phyloP scores from a whole-genome alignment of 2,888 invertebrate species.

The Trileptium ribeirensis region DNA sequence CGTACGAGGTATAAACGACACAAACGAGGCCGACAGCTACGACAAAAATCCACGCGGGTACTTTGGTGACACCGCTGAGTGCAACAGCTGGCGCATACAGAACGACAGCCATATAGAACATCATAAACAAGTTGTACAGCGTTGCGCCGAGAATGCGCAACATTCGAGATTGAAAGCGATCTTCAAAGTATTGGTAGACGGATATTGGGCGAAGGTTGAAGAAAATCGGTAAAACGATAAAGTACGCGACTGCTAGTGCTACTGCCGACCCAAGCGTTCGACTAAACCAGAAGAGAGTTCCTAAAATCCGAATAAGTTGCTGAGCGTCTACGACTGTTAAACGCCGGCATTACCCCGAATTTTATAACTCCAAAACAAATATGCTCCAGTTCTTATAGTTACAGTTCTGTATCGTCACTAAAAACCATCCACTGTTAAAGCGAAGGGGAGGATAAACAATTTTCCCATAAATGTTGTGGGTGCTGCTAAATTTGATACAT shows the following conservation, averaged over 20 bases:
- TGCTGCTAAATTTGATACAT: too few relatives aligned
- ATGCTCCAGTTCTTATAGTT: too few relatives aligned
- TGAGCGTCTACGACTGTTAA: too few relatives aligned
- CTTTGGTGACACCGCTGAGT: slow-evolving; percentile 19
- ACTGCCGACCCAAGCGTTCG: not conserved
- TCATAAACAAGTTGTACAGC: slow-evolving; percentile 19
- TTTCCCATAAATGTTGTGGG: too few relatives aligned
- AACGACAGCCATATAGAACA: slow-evolving; percentile 28
- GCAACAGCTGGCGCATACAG: slow-evolving; percentile 27
- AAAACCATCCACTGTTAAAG: too few relatives aligned
- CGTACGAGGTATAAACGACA: slow-evolving; percentile 37
- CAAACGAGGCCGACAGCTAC: slow-evolving; percentile 32
- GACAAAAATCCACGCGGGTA: slow-evolving; percentile 6
- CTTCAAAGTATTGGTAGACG: slow-evolving; percentile 29
- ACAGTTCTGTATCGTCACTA: too few relatives aligned
- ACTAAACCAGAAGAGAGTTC: not conserved
- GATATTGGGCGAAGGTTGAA: slow-evolving; percentile 12
- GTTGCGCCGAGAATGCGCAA: slow-evolving; percentile 16
- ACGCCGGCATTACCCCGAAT: too few relatives aligned
- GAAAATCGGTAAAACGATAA: slow-evolving; percentile 25
- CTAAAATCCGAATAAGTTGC: not conserved
- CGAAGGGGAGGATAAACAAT: too few relatives aligned
- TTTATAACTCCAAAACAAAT: too few relatives aligned
- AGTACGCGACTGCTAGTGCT: not conserved
- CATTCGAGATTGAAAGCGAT: slow-evolving; percentile 20